phyloP scores from a whole-genome alignment of 2,888 invertebrate species.

The Lycaena phlaeas region DNA sequence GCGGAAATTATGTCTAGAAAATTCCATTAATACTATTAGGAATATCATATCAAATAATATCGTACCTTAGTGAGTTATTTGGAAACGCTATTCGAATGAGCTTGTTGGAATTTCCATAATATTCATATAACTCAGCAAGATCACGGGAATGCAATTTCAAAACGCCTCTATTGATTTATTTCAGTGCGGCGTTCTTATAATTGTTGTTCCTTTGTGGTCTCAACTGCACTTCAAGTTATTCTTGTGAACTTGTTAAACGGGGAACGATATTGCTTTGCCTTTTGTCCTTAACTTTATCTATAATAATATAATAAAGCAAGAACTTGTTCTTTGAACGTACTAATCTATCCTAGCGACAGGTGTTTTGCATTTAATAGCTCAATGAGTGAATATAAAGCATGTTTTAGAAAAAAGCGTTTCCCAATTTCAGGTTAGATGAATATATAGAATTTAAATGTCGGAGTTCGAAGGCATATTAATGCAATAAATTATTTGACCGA shows the following conservation, averaged over 20 bases:
- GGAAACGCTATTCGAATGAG: constrained; percentile 3
- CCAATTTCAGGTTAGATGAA: no score
- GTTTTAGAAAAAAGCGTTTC: no score
- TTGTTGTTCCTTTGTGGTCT: background rate
- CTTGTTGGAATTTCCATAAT: constrained; percentile 6
- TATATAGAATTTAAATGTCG: no score
- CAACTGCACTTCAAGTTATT: background rate
- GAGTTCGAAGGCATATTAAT: no score
- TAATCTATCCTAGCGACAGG: no score
- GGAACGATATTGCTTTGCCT: background rate
- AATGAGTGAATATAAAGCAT: no score
- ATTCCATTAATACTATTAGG: no score
- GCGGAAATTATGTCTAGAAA: no score
- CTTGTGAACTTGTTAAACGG: constrained; percentile 2
- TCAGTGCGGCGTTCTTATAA: background rate
- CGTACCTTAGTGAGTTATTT: background rate
- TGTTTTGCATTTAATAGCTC: no score
- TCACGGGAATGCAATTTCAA: constrained; percentile 4
- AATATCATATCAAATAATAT: background rate
- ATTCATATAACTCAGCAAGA: constrained; percentile 5
- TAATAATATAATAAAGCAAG: constrained; percentile 5
- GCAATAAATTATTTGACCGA: no score
- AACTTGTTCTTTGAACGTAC: no score
- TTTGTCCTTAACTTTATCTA: background rate
- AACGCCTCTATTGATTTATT: constrained; percentile 5